Conservation (phyloP, 2,113 vertebrate genomes). For the Dipodomys spectabilis region DNA sequence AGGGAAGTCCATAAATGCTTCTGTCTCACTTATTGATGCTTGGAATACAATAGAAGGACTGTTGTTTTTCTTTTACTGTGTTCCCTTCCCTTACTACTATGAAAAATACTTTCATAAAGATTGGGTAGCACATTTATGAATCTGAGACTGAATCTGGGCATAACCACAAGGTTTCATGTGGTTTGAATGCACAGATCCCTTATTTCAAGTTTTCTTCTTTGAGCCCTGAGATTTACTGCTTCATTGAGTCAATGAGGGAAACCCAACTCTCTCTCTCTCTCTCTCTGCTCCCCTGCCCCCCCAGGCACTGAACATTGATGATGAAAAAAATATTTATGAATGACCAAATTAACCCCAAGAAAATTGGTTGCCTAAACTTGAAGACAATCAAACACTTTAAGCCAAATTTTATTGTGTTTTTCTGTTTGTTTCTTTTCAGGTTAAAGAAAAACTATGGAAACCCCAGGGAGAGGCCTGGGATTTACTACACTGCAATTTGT, state of each 20-base stretch:
- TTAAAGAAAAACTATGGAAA: constrained; percentile 24
- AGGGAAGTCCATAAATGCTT: neutral
- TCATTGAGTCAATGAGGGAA: neutral
- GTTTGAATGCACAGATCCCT: constrained; percentile 9
- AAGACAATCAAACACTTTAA: neutral
- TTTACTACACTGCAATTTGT: neutral
- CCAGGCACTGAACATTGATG: constrained; percentile 16
- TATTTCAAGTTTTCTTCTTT: constrained; percentile 22
- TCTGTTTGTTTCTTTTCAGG: constrained; percentile 22
- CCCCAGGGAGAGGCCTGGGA: neutral
- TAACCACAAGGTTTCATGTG: neutral
- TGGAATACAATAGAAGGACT: neutral
- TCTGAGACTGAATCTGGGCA: neutral
- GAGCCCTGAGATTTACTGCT: neutral
- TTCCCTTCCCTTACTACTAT: neutral
- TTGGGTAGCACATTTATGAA: constrained; percentile 4
- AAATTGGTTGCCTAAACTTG: constrained; percentile 22
- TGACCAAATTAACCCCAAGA: neutral
- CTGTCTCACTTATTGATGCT: constrained; percentile 14
- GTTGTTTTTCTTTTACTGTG: constrained; percentile 3
- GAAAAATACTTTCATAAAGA: neutral
- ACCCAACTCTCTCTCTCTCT: neutral
- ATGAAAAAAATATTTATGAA: constrained; percentile 17
- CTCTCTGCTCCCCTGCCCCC: neutral
- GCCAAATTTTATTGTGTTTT: constrained; percentile 15